Percentiles rank a stretch among this genome's conserved stretches.
Evolutionary conservation across 2,113 vertebrate genomes (phyloP).

Genomic region (Anolis carolinensis): DNA sequence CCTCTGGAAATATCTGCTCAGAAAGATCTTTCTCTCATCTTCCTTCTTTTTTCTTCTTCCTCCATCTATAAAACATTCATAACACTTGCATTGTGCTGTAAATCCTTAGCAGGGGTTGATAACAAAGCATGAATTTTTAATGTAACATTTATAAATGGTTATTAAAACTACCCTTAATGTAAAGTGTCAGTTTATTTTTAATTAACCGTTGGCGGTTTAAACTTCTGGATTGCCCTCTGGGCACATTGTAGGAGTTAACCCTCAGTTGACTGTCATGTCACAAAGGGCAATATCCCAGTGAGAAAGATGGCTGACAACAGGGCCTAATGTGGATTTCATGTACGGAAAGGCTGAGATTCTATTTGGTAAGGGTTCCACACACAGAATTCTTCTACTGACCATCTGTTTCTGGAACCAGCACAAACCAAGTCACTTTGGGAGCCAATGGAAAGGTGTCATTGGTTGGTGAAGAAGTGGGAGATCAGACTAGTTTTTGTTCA

Average conservation of each 20-base stretch:
- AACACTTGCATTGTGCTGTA: conserved; percentile 85
- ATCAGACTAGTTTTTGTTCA: too few relatives aligned
- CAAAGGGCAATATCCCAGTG: not conserved
- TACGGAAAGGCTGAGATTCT: too few relatives aligned
- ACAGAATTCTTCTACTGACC: too few relatives aligned
- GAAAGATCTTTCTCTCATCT: conserved; percentile 51
- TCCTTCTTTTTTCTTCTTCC: conserved; percentile 39
- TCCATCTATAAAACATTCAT: conserved; percentile 84
- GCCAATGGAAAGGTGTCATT: too few relatives aligned
- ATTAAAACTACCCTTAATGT: conserved; percentile 87
- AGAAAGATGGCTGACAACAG: too few relatives aligned
- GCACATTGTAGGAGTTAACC: conserved; percentile 76
- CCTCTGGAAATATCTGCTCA: conserved; percentile 72
- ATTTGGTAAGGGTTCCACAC: too few relatives aligned
- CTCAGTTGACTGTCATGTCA: conserved; percentile 36
- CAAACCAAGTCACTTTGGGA: too few relatives aligned
- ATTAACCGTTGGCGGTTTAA: conserved; percentile 85
- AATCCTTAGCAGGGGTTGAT: conserved; percentile 85
- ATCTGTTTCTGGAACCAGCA: too few relatives aligned
- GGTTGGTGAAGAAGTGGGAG: too few relatives aligned
- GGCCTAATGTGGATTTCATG: too few relatives aligned
- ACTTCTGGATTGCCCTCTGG: conserved; percentile 70
- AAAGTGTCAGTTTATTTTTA: conserved; percentile 88
- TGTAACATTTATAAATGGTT: conserved; percentile 89
- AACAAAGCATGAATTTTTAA: conserved; percentile 86